phyloP scores from a whole-genome alignment of 2,888 invertebrate species.

The Hydroisotoma schaefferi region DNA sequence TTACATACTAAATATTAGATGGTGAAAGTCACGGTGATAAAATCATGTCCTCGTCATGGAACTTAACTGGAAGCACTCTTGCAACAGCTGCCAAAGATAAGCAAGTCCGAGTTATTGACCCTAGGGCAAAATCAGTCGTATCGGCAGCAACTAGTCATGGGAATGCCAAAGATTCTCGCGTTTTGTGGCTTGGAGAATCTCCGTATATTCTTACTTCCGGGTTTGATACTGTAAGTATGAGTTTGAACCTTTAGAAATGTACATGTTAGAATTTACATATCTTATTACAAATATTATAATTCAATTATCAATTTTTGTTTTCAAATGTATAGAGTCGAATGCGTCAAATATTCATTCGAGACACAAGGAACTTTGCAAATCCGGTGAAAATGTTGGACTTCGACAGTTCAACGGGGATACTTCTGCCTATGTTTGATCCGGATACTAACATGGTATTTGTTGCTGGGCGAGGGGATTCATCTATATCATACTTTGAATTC shows the following conservation, averaged over 20 bases:
- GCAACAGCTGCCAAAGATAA: conserved; percentile 91
- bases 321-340: conserved; percentile 71
- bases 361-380: conserved; percentile 79
- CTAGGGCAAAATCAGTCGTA: conserved; percentile 58
- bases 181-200: conserved; percentile 84
- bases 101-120: conserved; percentile 79
- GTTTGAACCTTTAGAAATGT: not conserved
- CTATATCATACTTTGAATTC: conserved; percentile 84
- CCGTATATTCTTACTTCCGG: conserved; percentile 80
- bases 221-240: conserved; percentile 69
- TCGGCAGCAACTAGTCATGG: conserved; percentile 68
- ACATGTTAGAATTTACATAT: not conserved
- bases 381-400: conserved; percentile 52
- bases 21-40: conserved; percentile 75
- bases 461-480: conserved; percentile 91
- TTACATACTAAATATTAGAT: conserved; percentile 53
- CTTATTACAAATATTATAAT: not conserved
- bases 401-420: conserved; percentile 58
- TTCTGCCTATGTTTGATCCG: conserved; percentile 87
- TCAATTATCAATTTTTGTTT: conserved; percentile 34
- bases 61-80: conserved; percentile 73
- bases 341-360: conserved; percentile 83
- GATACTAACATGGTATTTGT: conserved; percentile 95
- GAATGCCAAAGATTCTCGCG: conserved; percentile 84
- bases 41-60: conserved; percentile 87